Conservation (phyloP, 2,113 vertebrate species). For the Formicarius rufipectus region DNA sequence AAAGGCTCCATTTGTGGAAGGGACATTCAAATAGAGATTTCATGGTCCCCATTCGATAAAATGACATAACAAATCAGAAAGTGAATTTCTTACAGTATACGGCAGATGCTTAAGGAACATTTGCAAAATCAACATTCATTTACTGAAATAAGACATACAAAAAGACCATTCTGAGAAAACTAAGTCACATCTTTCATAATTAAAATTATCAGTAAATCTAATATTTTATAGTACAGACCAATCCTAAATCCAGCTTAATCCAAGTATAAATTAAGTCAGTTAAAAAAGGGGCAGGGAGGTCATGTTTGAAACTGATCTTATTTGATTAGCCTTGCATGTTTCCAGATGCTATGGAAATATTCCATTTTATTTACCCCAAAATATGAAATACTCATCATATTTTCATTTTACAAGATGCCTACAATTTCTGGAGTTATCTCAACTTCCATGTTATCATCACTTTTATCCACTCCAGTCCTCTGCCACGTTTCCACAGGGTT, state of each 20-base stretch:
- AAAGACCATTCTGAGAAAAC: not conserved
- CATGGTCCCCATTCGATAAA: not conserved
- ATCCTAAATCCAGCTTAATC: not conserved
- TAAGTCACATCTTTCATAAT: not conserved
- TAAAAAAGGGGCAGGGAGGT: not conserved
- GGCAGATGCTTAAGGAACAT: not conserved
- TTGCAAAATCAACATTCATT: not conserved
- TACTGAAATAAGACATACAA: not conserved
- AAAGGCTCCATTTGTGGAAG: not conserved
- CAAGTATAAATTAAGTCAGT: not conserved
- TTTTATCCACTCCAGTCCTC: not conserved
- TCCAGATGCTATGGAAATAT: not conserved
- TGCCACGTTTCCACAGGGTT: slow-evolving; percentile 83
- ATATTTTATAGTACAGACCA: not conserved
- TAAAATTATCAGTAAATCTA: not conserved
- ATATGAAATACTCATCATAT: not conserved
- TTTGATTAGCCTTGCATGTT: not conserved
- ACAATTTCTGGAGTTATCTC: slow-evolving; percentile 76
- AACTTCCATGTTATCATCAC: slow-evolving; percentile 73
- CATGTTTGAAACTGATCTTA: not conserved
- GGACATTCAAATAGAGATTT: not conserved
- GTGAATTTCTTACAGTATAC: not conserved
- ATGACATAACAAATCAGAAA: not conserved
- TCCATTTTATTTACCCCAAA: not conserved
- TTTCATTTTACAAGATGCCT: not conserved